Evolutionary conservation across 2,113 vertebrate species (phyloP).

Genomic region (Tringa solitaria): DNA sequence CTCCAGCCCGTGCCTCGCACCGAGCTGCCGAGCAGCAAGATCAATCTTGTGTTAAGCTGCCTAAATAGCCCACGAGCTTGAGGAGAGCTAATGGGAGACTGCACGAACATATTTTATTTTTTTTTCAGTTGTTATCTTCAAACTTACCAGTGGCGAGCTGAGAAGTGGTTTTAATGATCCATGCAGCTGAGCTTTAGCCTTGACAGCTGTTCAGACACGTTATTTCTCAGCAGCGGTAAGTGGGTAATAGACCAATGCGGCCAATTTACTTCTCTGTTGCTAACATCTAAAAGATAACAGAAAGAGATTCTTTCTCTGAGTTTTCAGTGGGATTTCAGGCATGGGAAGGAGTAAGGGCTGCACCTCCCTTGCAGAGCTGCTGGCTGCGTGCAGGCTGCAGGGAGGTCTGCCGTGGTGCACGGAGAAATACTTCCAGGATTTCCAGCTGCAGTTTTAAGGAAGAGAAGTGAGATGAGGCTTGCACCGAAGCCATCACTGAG

Average conservation of each 20-base stretch:
- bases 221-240: background rate
- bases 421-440: background rate
- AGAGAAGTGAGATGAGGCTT: background rate
- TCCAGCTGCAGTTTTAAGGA: background rate
- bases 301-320: background rate
- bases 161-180: slow-evolving; percentile 37
- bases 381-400: background rate
- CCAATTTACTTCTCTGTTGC: background rate
- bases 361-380: background rate
- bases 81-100: slow-evolving; percentile 3
- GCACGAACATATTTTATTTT: background rate
- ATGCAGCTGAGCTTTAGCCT: background rate
- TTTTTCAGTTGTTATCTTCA: background rate
- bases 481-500: background rate
- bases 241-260: background rate
- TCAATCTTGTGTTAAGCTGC: slow-evolving; percentile 10
- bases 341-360: background rate
- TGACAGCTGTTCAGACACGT: background rate
- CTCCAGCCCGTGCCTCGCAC: background rate
- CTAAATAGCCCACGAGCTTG: background rate
- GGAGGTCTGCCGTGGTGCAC: background rate
- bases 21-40: background rate
- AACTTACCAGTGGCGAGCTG: background rate
- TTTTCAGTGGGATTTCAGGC: background rate
- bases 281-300: background rate